phyloP scores from a whole-genome alignment of 2,113 vertebrate genomes.

The Falcunculus frontatus region DNA sequence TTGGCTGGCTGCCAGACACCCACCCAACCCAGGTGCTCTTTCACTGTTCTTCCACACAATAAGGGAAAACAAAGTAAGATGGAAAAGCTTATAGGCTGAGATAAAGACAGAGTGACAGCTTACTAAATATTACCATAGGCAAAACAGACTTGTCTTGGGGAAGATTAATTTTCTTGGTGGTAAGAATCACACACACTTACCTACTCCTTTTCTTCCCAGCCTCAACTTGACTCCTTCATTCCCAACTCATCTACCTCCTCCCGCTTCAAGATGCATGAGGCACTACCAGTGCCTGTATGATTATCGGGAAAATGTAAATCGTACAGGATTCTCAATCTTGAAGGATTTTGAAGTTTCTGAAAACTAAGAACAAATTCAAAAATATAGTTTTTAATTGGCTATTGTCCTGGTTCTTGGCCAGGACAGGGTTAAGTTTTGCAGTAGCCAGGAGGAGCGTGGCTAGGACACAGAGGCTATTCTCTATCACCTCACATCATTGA shows the following conservation, averaged over 20 bases:
- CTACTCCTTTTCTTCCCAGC: background rate
- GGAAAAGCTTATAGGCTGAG: background rate
- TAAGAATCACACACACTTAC: background rate
- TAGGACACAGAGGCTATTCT: background rate
- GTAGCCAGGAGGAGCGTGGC: background rate
- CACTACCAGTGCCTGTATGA: background rate
- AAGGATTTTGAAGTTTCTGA: background rate
- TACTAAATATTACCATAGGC: background rate
- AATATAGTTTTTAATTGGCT: background rate
- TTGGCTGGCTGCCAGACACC: background rate
- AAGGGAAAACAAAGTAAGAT: background rate
- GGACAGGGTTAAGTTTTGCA: background rate
- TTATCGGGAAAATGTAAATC: background rate
- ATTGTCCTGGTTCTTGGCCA: background rate
- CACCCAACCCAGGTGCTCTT: background rate
- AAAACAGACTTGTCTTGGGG: background rate
- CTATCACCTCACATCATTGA: background rate
- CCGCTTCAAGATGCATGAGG: accelerated
- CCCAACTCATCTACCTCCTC: background rate
- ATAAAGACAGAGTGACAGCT: background rate
- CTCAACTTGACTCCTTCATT: background rate
- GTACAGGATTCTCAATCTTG: background rate
- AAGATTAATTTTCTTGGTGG: background rate
- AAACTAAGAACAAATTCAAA: background rate
- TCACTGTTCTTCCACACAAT: background rate